Evolutionary conservation across 2,797 vertebrate species (phyloP), one percentile per base, ranked within the genome.

Genomic region (Morelia viridis): DNA sequence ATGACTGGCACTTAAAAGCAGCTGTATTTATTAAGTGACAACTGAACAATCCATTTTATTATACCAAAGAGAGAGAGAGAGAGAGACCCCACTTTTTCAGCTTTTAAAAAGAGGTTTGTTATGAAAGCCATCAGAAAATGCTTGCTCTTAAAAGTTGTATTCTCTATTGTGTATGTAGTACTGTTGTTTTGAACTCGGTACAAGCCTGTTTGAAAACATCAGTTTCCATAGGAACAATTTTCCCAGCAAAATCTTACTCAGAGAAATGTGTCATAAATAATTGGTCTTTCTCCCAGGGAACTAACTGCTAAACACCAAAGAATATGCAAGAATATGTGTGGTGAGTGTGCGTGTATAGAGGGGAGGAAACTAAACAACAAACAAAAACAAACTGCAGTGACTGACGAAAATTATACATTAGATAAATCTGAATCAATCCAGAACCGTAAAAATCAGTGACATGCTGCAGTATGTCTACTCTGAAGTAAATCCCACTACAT

Each of bases 141-240:
- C 68, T 88, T 94, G 92, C 94, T 94, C 88, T 93, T 96, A 95
- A 96, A 96, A 96, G 80, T 96, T 93, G 19, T 65, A 92, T 96
- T 95, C 71, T 95, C 85, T 94, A 84, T 94, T 96, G 94, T 92
- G 94, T 95, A 95, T 96, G 95, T 91, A 96, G 94, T 96, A 93
- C 93, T 93, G 96, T 96, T 97, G 91, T 97, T 97, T 95, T 97
- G 96, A 97, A 96, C 95, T 95, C 96, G 96, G 95, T 96, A 95
- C 60, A 93, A 95, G 93, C 91, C 92, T 97, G 94, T 97, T 97
- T 97, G 96, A 96, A 97, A 97, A 97, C 95, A 96, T 90, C 90
- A 1, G 97, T 98, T 98, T 97, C 97, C 97, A 97, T 97, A 97
- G 97, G 95, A 98, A 98, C 97, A 94, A 90, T 91, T 96, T 97